Evolutionary conservation across 2,888 invertebrate genomes (phyloP).

Genomic region (Margaritifera margaritifera): DNA sequence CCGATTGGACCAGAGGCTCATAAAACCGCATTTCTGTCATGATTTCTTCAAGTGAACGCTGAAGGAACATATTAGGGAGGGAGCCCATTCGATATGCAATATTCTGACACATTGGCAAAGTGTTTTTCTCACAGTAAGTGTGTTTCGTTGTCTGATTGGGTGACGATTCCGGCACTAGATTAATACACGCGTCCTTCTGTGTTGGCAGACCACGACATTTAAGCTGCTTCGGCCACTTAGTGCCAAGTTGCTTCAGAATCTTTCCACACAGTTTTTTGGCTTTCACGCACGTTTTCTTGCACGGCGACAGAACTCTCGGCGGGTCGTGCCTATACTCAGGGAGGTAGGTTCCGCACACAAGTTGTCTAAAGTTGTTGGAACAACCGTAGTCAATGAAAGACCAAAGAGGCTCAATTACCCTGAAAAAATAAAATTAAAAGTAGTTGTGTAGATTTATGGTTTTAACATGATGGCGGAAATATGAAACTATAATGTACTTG

Average conservation of each 20-base stretch:
- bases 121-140: constrained; percentile 46
- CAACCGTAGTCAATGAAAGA: constrained; percentile 58
- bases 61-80: constrained; percentile 61
- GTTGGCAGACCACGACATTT: constrained; percentile 19
- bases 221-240: constrained; percentile 43
- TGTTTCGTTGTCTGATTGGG: constrained; percentile 14
- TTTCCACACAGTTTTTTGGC: constrained; percentile 43
- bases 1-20: constrained; percentile 37
- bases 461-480: no score
- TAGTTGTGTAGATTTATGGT: no score
- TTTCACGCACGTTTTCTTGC: constrained; percentile 46
- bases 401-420: constrained; percentile 55
- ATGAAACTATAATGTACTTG: no score
- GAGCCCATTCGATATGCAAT: constrained; percentile 48
- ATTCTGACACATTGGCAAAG: constrained; percentile 46
- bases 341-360: constrained; percentile 54
- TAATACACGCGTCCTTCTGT: constrained; percentile 10
- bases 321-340: constrained; percentile 48
- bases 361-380: constrained; percentile 51
- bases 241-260: constrained; percentile 32
- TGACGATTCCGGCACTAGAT: constrained; percentile 8
- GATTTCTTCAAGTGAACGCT: constrained; percentile 44
- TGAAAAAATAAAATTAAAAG: constrained; percentile 12
- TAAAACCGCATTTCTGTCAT: constrained; percentile 49
- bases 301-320: constrained; percentile 37